Conservation (phyloP, 2,113 vertebrate species). For the Pterocles orientalis region DNA sequence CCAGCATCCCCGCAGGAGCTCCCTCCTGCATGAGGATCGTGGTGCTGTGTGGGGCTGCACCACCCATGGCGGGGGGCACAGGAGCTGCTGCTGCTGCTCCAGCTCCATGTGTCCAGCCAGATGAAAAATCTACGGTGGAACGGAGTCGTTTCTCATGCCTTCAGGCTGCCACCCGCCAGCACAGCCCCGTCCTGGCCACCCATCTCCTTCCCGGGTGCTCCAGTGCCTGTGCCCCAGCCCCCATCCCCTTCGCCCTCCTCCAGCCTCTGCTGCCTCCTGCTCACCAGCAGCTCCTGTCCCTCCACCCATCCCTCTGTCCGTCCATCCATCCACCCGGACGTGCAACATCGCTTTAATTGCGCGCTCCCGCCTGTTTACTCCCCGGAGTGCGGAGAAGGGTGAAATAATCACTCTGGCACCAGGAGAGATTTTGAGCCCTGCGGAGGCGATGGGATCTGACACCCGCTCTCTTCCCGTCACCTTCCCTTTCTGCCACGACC, state of each 20-base stretch:
- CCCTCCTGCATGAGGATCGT: background rate
- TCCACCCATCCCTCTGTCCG: background rate
- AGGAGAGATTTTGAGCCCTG: background rate
- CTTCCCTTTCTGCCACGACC: background rate
- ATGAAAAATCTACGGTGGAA: background rate
- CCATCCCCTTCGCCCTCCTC: background rate
- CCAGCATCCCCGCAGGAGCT: background rate
- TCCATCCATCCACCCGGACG: background rate
- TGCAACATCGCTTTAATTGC: conserved; percentile 32
- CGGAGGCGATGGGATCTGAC: conserved; percentile 47
- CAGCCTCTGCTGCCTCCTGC: background rate
- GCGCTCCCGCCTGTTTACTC: background rate
- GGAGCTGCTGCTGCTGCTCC: background rate
- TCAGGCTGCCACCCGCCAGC: background rate
- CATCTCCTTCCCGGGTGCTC: background rate
- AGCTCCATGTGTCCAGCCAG: rapidly evolving
- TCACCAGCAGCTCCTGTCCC: background rate
- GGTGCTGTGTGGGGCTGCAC: too few species aligned
- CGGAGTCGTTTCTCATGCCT: background rate
- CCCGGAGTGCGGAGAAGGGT: background rate
- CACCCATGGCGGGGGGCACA: background rate
- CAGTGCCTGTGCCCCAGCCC: rapidly evolving
- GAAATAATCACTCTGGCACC: conserved; percentile 69
- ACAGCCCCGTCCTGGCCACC: background rate
- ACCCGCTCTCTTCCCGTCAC: conserved; percentile 30